phyloP scores from a whole-genome alignment of 2,797 vertebrate genomes.

The Mionectes olivaceus region DNA sequence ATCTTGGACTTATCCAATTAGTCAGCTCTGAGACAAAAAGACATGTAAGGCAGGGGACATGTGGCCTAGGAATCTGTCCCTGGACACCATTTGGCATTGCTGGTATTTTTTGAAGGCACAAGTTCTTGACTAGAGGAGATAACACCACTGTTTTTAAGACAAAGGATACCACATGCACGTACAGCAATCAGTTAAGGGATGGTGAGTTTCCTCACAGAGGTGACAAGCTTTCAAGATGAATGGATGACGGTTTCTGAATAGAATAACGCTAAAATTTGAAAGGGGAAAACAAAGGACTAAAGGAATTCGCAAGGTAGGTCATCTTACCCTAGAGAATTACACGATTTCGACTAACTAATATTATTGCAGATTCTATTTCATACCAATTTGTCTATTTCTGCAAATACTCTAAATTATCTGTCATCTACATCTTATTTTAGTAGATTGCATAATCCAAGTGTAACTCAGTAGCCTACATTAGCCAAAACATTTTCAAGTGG shows the following conservation, averaged over 20 bases:
- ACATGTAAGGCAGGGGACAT: neutral
- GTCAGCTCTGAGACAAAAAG: neutral
- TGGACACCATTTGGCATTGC: neutral
- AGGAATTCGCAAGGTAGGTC: neutral
- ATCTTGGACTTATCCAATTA: neutral
- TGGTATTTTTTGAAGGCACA: neutral
- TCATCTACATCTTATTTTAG: neutral
- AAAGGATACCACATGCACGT: no score
- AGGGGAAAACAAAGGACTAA: neutral
- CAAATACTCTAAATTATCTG: neutral
- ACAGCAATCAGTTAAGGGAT: neutral
- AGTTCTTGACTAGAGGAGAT: neutral
- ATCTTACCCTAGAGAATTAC: neutral
- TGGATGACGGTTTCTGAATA: neutral
- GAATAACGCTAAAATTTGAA: neutral
- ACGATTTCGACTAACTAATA: neutral
- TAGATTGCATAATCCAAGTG: neutral
- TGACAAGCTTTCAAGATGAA: neutral
- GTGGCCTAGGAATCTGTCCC: neutral
- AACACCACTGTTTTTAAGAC: neutral
- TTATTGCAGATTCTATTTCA: neutral
- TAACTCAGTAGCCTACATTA: neutral
- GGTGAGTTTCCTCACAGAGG: neutral
- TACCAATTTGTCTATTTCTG: neutral
- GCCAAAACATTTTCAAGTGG: neutral